Evolutionary conservation across 2,113 vertebrate species (phyloP), one percentile per base, ranked within the genome.

Genomic region (Solenodon paradoxus): DNA sequence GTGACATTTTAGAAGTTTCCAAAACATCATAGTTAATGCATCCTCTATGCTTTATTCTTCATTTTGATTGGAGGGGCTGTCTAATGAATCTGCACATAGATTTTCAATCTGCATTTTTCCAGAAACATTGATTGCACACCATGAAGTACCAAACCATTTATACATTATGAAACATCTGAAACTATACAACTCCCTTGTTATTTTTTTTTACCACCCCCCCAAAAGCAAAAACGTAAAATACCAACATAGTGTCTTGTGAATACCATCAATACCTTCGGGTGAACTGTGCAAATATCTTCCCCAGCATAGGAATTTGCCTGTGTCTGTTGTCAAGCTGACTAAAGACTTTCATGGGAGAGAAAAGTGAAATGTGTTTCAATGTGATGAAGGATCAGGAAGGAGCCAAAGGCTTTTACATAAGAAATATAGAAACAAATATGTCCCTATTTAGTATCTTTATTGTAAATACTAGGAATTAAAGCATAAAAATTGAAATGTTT

Each of bases 291-390:
- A 83, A 91, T 55, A 86, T 80, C 47, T 68, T 53, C 22, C 64
- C 13, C 61, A 49, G 24, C 3, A 5, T 59, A 86, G 24, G 30
- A 61, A 9, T 83, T 72, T 80, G 74, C 53, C 90, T 72, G 22
- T 78, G 78, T 93, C 93, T 96, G 68, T 83, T 97, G 96, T 94
- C 71, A 97, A 95, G 45, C 45, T 94, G 89, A 90, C 69, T 59
- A 0, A 78, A 88, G 77, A 74, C 84, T 95, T 93, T 0, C 10
- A 59, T 45, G 59, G 63, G 47, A 88, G 89, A 97, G 89, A 0
- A 53, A 95, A 94, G 28, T 78, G 82, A 87, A 95, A 88, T 40
- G 35, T 77, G 45, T 95, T 94, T 83, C 68, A 69, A 8, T 40
- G 8, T 94, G 49, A 57, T 47, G 63, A 71, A 59, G 51, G 86